Base-by-base conservation (phyloP, 2,888 invertebrate species). In the Drosophila acutilabella region DNA sequence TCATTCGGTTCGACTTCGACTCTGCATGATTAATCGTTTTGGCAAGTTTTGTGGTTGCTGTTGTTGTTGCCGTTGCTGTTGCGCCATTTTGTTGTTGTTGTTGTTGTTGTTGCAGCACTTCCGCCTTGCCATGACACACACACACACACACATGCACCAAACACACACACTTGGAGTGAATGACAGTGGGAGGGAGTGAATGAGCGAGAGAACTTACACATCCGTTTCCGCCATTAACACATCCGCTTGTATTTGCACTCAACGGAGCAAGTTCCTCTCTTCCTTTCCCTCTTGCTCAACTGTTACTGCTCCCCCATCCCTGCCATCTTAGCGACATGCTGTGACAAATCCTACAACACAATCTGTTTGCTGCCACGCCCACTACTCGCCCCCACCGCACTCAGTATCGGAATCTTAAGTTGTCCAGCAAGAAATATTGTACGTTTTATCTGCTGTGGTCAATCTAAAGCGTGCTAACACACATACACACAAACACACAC, bases 161-260 rank as follows among this genome's bases (percentile, higher is more conserved):
- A n/a, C 53, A 56, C 20, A 42, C 16, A 60, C 47, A 56, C 54
- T 54, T 40, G 61, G 47, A 50, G 33, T 30, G 30, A 30, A 30
- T 6, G 30, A 30, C 33, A 45, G 41, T n/a, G 38, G 50, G 6
- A 38, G 5, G 47, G 44, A 44, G 23, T 6, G 6, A 1, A 13
- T 0, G 18, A 13, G n/a, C 26, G 18, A 18, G 11, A 54, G 50
- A 54, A 42, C 59, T 59, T 68, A 72, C 84, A 87, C 85, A 76
- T 83, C 82, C 88, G 85, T 59, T 87, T 87, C 83, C 83, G 83
- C 72, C 85, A 84, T 83, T 85, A 81, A 73, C 74, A 83, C 83
- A 87, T 81, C 83, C 83, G 88, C 54, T 52, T 48, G 56, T 80
- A 83, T 77, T 80, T 83, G 87, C 86, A 74, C 53, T 68, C 51